Conservation (phyloP, 2,888 invertebrate genomes). For the Empis stercorea region DNA sequence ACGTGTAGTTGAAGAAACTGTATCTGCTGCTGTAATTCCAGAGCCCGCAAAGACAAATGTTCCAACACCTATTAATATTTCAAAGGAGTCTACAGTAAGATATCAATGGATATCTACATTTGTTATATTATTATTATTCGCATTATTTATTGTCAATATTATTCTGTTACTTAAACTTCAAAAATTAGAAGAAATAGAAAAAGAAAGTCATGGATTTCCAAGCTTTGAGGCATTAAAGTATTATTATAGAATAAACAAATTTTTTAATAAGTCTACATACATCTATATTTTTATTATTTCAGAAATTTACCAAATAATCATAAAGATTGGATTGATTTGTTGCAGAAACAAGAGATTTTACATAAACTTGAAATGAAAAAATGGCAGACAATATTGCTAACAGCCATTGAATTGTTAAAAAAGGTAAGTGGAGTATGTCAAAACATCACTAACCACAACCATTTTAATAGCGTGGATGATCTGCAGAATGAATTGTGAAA, state of each 20-base stretch:
- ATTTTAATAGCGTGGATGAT: too few relatives aligned
- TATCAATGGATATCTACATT: constrained; percentile 34
- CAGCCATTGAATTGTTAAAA: constrained; percentile 55
- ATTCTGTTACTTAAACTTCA: constrained; percentile 74
- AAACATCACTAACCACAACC: constrained; percentile 17
- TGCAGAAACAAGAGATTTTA: constrained; percentile 67
- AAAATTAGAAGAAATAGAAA: constrained; percentile 45
- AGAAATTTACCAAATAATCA: constrained; percentile 60
- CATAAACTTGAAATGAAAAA: constrained; percentile 70
- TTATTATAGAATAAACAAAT: background rate
- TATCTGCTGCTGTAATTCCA: constrained; percentile 17
- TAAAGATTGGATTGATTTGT: constrained; percentile 68
- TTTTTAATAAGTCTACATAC: too few relatives aligned
- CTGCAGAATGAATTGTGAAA: too few relatives aligned
- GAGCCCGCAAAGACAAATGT: constrained; percentile 17
- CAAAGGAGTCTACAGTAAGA: constrained; percentile 19
- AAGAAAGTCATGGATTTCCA: constrained; percentile 7
- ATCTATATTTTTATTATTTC: constrained; percentile 16
- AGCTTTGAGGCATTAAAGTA: constrained; percentile 8
- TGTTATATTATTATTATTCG: constrained; percentile 44
- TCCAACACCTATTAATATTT: constrained; percentile 13
- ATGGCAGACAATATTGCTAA: constrained; percentile 66
- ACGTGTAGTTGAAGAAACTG: constrained; percentile 27
- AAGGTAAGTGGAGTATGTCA: constrained; percentile 48
- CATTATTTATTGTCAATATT: constrained; percentile 58